Conservation (phyloP, 2,113 vertebrate genomes). For the Varanus komodoensis region DNA sequence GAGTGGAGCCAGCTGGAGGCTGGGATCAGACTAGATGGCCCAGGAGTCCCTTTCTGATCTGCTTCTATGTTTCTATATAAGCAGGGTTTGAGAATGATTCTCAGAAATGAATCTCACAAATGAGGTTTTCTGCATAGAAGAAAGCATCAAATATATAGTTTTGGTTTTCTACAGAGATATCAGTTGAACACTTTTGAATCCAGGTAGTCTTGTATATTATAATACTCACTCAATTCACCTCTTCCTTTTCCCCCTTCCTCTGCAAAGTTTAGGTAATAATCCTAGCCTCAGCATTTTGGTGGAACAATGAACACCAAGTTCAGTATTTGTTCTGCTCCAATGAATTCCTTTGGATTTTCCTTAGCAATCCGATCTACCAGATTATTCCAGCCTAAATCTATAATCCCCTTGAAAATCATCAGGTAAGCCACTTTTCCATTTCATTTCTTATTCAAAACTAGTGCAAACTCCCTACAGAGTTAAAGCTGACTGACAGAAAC, state of each 20-base stretch:
- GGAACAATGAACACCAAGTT: neutral
- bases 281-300: neutral
- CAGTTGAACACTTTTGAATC: neutral
- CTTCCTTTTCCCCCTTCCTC: neutral
- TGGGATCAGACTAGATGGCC: no score
- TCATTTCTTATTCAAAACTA: constrained; percentile 43
- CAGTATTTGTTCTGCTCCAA: constrained; percentile 12
- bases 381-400: constrained; percentile 55
- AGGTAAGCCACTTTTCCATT: constrained; percentile 59
- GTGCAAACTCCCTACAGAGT: constrained; percentile 49
- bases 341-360: neutral
- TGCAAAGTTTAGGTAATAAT: constrained; percentile 6
- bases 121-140: neutral
- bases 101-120: neutral
- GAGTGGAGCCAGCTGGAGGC: no score
- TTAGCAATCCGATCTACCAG: constrained; percentile 30
- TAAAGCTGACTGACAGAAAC: constrained; percentile 49
- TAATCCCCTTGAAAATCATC: constrained; percentile 59
- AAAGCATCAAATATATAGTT: neutral
- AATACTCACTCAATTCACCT: neutral
- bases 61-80: neutral
- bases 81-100: neutral
- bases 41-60: no score
- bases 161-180: neutral
- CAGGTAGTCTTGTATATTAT: neutral